phyloP scores from a whole-genome alignment of 2,797 vertebrate species.

The Champsocephalus gunnari region DNA sequence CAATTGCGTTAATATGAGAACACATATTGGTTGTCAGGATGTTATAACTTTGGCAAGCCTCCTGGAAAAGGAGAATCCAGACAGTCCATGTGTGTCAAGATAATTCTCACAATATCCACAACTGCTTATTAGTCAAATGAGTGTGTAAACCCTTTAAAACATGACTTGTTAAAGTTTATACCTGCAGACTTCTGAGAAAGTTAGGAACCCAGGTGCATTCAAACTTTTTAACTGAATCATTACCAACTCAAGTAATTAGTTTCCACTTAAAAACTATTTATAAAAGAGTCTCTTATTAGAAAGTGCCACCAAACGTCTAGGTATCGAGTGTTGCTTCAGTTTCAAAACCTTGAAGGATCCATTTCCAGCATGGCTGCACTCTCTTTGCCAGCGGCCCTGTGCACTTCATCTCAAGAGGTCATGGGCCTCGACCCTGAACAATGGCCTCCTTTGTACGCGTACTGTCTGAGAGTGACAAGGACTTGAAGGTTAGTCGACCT shows the following conservation, averaged over 20 bases:
- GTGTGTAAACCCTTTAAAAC: neutral
- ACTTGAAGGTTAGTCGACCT: slow-evolving; percentile 72
- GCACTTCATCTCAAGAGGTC: slow-evolving; percentile 68
- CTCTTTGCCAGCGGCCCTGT: slow-evolving; percentile 37
- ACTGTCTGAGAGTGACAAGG: slow-evolving; percentile 71
- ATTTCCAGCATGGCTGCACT: slow-evolving; percentile 27
- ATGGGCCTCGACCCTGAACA: slow-evolving; percentile 68
- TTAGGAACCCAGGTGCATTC: neutral
- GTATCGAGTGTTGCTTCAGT: slow-evolving; percentile 1
- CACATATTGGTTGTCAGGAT: neutral
- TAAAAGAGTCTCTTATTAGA: neutral
- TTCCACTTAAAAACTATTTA: neutral
- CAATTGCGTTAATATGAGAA: neutral
- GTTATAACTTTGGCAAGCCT: neutral
- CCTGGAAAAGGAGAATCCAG: neutral
- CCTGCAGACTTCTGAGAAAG: neutral
- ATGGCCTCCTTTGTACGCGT: slow-evolving; percentile 74
- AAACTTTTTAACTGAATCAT: neutral
- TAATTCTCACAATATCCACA: neutral
- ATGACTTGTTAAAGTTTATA: neutral
- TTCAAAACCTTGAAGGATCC: slow-evolving; percentile 22
- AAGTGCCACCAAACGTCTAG: slow-evolving; percentile 5
- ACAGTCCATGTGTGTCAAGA: neutral
- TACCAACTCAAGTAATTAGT: neutral
- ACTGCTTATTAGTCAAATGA: neutral